Percentiles rank a stretch among this genome's conserved stretches.
Conservation (phyloP, 2,113 vertebrate genomes). For the Austrofundulus limnaeus region DNA sequence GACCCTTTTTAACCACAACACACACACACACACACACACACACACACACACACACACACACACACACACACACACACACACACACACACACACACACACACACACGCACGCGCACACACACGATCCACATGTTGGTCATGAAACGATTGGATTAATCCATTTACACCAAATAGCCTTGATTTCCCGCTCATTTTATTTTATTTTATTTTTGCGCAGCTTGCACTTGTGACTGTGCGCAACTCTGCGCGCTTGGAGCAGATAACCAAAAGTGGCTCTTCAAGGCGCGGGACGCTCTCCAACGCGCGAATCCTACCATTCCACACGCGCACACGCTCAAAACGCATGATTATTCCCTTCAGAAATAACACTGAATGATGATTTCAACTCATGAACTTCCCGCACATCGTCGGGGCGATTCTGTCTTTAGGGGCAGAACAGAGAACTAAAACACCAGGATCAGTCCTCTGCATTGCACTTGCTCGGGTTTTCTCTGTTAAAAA, state of each 20-base stretch:
- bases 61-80: conserved; percentile 16
- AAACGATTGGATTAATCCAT: not conserved
- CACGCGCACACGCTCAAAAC: not conserved
- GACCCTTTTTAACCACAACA: conserved; percentile 40
- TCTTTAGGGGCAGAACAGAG: conserved; percentile 5
- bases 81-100: conserved; percentile 27
- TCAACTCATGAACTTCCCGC: conserved; percentile 35
- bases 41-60: conserved; percentile 32
- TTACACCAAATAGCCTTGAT: not conserved
- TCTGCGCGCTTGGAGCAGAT: conserved; percentile 40
- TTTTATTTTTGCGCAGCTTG: conserved; percentile 48
- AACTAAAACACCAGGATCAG: conserved; percentile 22
- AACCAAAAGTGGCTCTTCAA: conserved; percentile 38
- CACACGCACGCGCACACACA: conserved; percentile 6
- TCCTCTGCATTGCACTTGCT: conserved; percentile 25
- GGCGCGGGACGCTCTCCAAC: conserved; percentile 24
- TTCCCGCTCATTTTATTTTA: too few relatives aligned
- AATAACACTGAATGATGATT: not conserved
- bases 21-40: not conserved
- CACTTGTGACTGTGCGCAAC: conserved; percentile 26
- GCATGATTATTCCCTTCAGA: conserved; percentile 1
- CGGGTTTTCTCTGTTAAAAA: conserved; percentile 15
- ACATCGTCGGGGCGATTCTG: conserved; percentile 5
- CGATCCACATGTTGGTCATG: too few relatives aligned
- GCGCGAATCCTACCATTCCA: conserved; percentile 8